A percentile compares a stretch with the other conserved stretches of the same genome.
phyloP scores from a whole-genome alignment of 2,888 invertebrate genomes.

The Tachina lurida region DNA sequence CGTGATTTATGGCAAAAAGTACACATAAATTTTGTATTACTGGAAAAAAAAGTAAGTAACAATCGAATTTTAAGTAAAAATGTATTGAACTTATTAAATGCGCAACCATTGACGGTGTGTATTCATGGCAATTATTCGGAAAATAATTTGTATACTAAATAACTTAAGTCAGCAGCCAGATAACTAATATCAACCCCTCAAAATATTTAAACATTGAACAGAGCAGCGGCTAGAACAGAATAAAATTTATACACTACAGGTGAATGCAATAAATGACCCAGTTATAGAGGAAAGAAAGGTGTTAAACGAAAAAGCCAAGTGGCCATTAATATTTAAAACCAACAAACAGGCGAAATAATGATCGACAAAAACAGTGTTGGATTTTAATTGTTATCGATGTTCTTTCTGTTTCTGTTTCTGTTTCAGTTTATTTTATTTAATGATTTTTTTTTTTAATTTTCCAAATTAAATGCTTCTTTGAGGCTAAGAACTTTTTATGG shows the following conservation, averaged over 20 bases:
- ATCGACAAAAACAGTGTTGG: constrained; percentile 51
- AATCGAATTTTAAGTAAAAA: neutral
- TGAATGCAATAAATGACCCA: constrained; percentile 73
- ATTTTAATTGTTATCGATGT: constrained; percentile 35
- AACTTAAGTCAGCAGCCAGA: constrained; percentile 7
- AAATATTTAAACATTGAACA: constrained; percentile 9
- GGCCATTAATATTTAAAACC: constrained; percentile 69
- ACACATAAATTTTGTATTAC: constrained; percentile 31
- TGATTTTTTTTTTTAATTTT: constrained; percentile 9
- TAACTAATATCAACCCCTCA: constrained; percentile 17
- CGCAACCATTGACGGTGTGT: neutral
- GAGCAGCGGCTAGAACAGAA: constrained; percentile 1
- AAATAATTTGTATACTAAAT: neutral
- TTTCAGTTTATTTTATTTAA: constrained; percentile 25
- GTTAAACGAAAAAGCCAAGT: constrained; percentile 68
- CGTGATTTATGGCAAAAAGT: constrained; percentile 53
- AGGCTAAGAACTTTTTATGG: constrained; percentile 48
- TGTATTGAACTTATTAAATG: neutral
- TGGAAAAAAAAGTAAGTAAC: constrained; percentile 9
- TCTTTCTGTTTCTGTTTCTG: constrained; percentile 12
- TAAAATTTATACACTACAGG: constrained; percentile 54
- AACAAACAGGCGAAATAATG: constrained; percentile 65
- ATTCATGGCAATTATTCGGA: neutral
- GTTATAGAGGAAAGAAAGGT: constrained; percentile 66
- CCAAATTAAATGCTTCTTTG: constrained; percentile 45